Base-by-base conservation (phyloP, 2,797 vertebrate species). In the Esox masquinongy region DNA sequence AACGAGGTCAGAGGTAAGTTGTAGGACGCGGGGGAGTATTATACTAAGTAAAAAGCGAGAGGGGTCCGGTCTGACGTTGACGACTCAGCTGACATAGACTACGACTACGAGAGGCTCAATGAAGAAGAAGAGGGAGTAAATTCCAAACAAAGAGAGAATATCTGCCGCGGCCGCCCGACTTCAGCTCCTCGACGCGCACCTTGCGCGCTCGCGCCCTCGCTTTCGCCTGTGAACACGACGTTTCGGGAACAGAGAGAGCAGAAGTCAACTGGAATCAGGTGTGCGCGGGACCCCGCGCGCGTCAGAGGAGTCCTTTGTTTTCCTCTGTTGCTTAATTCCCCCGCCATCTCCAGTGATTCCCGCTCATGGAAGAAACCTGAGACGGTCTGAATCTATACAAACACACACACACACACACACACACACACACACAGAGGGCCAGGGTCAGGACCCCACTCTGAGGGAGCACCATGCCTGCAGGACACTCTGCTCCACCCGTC, bases 391-490 rank as follows among this genome's bases (percentile, higher is more conserved):
- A 67, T 49, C 66, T 70, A 47, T 53, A 74, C 77, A 77, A 74
- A 83, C 80, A 82, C 77, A 77, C 73, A 74, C 75, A 56, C 31
- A 56, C n/a, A 70, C 17, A 68, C 36, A 61, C 72, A 64, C 22
- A 63, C 47, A 70, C 22, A 50, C 15, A 26, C 47, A 34, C 50
- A 71, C 70, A 56, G 26, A 53, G 29, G n/a, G 29, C n/a, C 70
- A 39, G 79, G 89, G 87, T 90, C 86, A 88, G 84, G 80, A 87
- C 84, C 86, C 86, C 84, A 82, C 83, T 90, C 86, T 86, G 59
- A 83, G 82, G 84, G 88, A 84, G 74, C 77, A 69, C 79, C 77
- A 81, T 84, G 86, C 90, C 87, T 76, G 78, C 80, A 77, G 86
- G 68, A 80, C 80, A 76, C 85, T 80, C 78, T 70, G 81, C 86